Evolutionary conservation across 2,797 vertebrate species (phyloP).

Genomic region (Telmatherina bonti): DNA sequence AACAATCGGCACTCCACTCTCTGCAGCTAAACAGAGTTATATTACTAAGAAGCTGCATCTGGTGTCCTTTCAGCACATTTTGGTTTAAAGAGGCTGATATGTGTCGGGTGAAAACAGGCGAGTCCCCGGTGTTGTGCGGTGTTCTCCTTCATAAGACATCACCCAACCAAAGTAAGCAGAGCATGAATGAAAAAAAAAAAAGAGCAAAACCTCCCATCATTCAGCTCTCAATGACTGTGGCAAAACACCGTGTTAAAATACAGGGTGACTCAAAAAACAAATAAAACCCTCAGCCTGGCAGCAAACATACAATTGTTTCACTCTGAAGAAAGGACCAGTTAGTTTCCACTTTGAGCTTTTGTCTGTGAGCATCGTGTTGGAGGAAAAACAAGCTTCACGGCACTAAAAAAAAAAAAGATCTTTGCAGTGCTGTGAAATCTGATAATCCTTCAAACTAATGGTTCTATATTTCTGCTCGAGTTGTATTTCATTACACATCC

Average conservation of each 20-base stretch:
- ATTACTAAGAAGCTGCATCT: not conserved
- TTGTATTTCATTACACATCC: constrained; percentile 25
- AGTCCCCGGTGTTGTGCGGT: not conserved
- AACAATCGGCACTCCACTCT: not conserved
- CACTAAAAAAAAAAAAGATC: not conserved
- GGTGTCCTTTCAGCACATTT: not conserved
- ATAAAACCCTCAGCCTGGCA: not conserved
- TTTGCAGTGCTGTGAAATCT: constrained; percentile 7
- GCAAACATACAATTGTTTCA: not conserved
- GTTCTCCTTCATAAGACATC: not conserved
- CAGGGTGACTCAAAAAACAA: not conserved
- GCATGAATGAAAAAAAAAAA: not conserved
- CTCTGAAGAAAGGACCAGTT: not conserved
- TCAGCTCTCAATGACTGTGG: not conserved
- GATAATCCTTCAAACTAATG: constrained; percentile 31
- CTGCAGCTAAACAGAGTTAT: not conserved
- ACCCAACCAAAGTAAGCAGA: not conserved
- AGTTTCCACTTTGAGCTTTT: not conserved
- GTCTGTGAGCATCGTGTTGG: not conserved
- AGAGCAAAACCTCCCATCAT: not conserved
- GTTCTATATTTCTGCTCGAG: constrained; percentile 5
- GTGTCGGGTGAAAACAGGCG: not conserved
- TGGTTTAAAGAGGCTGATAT: not conserved
- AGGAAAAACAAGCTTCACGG: constrained; percentile 9
- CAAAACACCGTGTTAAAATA: no score